Percentiles rank a stretch among this genome's conserved stretches.
phyloP scores from a whole-genome alignment of 2,113 vertebrate species.

The Apodemus sylvaticus region DNA sequence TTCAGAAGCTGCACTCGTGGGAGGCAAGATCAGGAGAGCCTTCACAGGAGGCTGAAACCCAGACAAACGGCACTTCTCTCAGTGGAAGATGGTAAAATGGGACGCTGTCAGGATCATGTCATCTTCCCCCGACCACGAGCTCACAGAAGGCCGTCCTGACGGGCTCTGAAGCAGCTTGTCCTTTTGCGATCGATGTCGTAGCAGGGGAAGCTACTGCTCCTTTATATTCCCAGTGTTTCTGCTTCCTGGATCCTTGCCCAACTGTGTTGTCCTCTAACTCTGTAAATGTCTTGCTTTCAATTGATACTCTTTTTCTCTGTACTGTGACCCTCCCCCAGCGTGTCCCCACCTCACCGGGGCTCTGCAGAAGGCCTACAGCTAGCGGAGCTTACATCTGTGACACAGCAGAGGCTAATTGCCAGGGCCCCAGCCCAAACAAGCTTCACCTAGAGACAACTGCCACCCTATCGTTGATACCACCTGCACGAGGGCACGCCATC shows the following conservation, averaged over 20 bases:
- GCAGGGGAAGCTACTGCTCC: conserved; percentile 80
- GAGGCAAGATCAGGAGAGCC: conserved; percentile 74
- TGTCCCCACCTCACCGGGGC: conserved; percentile 52
- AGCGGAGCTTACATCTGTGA: background rate
- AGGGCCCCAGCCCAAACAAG: background rate
- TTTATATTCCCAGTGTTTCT: conserved; percentile 80
- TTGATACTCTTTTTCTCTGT: conserved; percentile 80
- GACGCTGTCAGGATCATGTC: conserved; percentile 78
- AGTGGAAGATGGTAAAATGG: conserved; percentile 76
- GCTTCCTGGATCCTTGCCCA: conserved; percentile 81
- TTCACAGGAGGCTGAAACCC: conserved; percentile 78
- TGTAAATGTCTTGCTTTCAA: conserved; percentile 76
- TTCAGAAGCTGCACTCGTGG: conserved; percentile 72
- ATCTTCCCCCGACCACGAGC: conserved; percentile 68
- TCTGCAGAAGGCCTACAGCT: conserved; percentile 42
- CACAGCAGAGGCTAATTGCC: fast-evolving
- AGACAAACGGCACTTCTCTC: conserved; percentile 80
- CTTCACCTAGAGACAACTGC: background rate
- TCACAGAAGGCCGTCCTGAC: conserved; percentile 80
- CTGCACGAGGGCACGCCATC: background rate
- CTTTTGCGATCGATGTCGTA: conserved; percentile 74
- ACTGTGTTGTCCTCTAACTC: conserved; percentile 71
- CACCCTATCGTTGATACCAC: too few relatives aligned
- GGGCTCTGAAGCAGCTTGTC: conserved; percentile 80
- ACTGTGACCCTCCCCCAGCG: background rate